Base-by-base conservation (phyloP, 23 tunicate species). In the Oikopleura vanhoeffeni region DNA sequence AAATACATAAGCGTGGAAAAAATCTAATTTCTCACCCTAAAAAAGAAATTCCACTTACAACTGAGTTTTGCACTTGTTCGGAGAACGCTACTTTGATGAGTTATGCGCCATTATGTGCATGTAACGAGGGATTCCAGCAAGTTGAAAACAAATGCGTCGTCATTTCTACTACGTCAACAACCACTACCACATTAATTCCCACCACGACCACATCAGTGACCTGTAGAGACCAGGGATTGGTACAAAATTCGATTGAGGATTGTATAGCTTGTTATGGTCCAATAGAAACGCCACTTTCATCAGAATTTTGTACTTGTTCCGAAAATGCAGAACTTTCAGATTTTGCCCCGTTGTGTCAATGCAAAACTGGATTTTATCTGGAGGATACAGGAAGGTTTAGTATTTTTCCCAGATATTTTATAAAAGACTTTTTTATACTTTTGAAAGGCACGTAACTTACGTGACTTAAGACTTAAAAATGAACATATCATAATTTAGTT, bases 41-140 rank as follows among this genome's bases (percentile, higher is more conserved):
- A n/a, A n/a, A n/a, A n/a, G 79, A 71, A 71, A 92, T 92, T 87
- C 90, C 92, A 88, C 89, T 92, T 39, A 89, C 82, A 76, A 76
- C 90, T 32, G 85, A 85, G n/a, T 76, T 71, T 86, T 84, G 86
- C 85, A 40, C 60, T 40, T 85, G 76, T 83, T 83, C 49, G 36
- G 85, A 67, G 40, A 60, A 58, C 88, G 87, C 40, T 49, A 67
- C 35, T 40, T 0, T 32, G 41, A 0, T 18, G 34, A 13, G 34
- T 71, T 71, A 13, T 71, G 79, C 79, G 38, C 79, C 79, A 18
- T 71, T 71, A 18, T 71, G 79, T 71, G 3, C 2, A 71, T 71
- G 79, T 32, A 28, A 2, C 27, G 32, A 33, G 4, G 79, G 79
- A 13, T 71, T 13, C 32, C 4, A 13, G 3, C 35, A 18, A 3